phyloP scores from a whole-genome alignment of 2,888 invertebrate genomes.

The Lutraria lutraria region DNA sequence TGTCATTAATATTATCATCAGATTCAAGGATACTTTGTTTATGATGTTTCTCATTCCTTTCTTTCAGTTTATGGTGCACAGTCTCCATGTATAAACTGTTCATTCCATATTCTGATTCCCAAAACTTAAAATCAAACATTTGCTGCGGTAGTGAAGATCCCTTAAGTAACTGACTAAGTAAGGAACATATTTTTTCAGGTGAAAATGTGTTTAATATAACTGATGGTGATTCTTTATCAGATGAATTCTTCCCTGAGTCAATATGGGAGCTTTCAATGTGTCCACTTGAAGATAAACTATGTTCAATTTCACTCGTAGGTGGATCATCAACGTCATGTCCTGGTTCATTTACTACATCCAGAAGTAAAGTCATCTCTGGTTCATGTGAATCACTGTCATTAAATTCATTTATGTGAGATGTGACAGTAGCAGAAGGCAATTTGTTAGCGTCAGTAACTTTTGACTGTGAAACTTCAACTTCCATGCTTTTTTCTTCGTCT shows the following conservation, averaged over 20 bases:
- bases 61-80: too few relatives aligned
- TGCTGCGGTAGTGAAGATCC: background rate
- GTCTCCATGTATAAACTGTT: too few relatives aligned
- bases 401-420: too few relatives aligned
- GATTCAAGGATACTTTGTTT: too few relatives aligned
- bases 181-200: too few relatives aligned
- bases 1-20: too few relatives aligned
- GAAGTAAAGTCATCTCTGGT: background rate
- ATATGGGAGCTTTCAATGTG: background rate
- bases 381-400: too few relatives aligned
- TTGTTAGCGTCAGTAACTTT: background rate
- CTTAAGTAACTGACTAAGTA: background rate
- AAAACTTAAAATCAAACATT: background rate
- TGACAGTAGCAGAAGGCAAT: too few relatives aligned
- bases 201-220: too few relatives aligned
- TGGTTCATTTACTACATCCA: background rate
- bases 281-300: background rate
- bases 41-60: too few relatives aligned
- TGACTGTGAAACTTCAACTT: background rate
- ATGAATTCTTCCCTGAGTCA: background rate
- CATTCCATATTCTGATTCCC: background rate
- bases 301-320: background rate
- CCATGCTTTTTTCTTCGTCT: background rate
- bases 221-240: background rate
- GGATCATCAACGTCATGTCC: background rate